Conservation (phyloP, 2,797 vertebrate species). For the Knipowitschia caucasica region DNA sequence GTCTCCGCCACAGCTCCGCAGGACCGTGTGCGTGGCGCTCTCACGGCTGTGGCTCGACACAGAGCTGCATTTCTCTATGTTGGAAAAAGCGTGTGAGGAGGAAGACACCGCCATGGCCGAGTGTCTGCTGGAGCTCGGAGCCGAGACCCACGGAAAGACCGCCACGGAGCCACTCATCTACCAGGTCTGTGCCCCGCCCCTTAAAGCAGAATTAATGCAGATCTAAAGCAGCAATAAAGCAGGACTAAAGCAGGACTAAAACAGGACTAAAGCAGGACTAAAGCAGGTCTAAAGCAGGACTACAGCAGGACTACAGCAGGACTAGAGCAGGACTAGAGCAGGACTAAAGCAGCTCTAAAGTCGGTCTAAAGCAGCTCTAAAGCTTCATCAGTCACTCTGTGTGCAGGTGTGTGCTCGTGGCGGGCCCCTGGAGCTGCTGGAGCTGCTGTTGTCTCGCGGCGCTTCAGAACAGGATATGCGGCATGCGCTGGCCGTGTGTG, state of each 20-base stretch:
- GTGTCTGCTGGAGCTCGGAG: slow-evolving; percentile 87
- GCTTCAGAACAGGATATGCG: slow-evolving; percentile 88
- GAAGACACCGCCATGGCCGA: slow-evolving; percentile 82
- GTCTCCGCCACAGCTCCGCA: slow-evolving; percentile 74
- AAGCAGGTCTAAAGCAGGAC: too few species aligned
- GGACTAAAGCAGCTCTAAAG: too few species aligned
- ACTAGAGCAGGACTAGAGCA: too few species aligned
- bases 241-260: too few species aligned
- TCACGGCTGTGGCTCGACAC: slow-evolving; percentile 81
- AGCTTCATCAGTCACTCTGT: too few species aligned
- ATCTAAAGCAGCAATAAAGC: too few species aligned
- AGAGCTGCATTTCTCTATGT: slow-evolving; percentile 81
- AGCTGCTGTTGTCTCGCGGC: slow-evolving; percentile 82
- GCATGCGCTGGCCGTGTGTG: slow-evolving; percentile 81
- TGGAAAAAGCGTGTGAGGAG: slow-evolving; percentile 86
- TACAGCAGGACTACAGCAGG: too few species aligned
- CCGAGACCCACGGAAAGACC: slow-evolving; percentile 85
- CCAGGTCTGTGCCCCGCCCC: slow-evolving; percentile 74
- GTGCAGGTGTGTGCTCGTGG: slow-evolving; percentile 89
- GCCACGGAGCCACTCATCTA: slow-evolving; percentile 86
- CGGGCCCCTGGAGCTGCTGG: slow-evolving; percentile 83
- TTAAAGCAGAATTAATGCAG: too few species aligned
- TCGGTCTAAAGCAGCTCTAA: too few species aligned
- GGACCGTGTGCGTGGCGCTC: slow-evolving; percentile 84
- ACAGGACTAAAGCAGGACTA: too few species aligned